A percentile compares a stretch with the other conserved stretches of the same genome.
phyloP scores from a whole-genome alignment of 2,113 vertebrate genomes.

The Piaya cayana region DNA sequence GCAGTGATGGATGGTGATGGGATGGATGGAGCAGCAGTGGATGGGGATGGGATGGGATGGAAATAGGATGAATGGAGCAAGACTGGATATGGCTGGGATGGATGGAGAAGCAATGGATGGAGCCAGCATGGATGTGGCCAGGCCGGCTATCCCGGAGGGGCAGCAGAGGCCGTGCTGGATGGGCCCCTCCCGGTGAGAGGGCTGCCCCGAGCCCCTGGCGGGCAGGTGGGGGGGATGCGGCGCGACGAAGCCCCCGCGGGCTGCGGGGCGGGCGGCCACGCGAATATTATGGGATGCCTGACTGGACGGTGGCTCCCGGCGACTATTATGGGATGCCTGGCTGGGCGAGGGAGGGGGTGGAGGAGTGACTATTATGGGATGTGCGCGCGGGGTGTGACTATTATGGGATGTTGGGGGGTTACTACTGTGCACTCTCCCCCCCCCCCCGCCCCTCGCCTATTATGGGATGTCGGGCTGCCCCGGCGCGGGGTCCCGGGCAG shows the following conservation, averaged over 20 bases:
- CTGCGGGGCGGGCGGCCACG: slow-evolving; percentile 58
- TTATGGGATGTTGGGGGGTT: slow-evolving; percentile 65
- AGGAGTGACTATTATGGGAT: slow-evolving; percentile 41
- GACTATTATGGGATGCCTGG: slow-evolving; percentile 66
- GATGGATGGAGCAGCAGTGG: too few relatives aligned
- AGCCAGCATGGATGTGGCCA: too few relatives aligned
- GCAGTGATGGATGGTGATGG: too few relatives aligned
- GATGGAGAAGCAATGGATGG: too few relatives aligned
- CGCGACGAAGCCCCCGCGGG: slow-evolving; percentile 20
- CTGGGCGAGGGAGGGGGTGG: background rate
- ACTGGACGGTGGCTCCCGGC: slow-evolving; percentile 68
- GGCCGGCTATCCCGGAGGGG: too few relatives aligned
- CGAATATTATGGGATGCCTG: slow-evolving; percentile 82
- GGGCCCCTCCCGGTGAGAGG: too few relatives aligned
- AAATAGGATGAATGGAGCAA: too few relatives aligned
- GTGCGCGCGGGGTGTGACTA: background rate
- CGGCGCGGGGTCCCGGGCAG: too few relatives aligned
- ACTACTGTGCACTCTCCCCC: background rate
- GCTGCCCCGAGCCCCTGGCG: too few relatives aligned
- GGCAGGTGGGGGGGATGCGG: background rate
- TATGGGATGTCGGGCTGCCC: slow-evolving; percentile 77
- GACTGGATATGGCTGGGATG: too few relatives aligned
- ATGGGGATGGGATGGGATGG: too few relatives aligned
- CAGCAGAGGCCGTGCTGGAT: too few relatives aligned
- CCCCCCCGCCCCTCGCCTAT: slow-evolving; percentile 46